Conservation (phyloP, 2,888 invertebrate species). For the Anodontia alba region DNA sequence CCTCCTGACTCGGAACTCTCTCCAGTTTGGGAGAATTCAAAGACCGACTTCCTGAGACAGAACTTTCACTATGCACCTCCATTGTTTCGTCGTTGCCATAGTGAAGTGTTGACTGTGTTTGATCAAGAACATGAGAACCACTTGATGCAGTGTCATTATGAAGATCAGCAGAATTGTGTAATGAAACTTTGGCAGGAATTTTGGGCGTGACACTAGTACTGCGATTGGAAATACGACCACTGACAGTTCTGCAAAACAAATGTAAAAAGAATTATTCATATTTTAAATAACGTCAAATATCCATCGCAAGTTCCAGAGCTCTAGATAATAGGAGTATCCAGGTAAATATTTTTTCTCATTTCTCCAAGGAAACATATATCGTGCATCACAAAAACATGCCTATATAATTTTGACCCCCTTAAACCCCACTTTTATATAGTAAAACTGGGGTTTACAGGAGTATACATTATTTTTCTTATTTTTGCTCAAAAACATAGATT, state of each 20-base stretch:
- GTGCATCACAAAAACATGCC: no score
- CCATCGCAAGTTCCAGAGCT: no score
- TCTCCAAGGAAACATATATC: no score
- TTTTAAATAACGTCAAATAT: not conserved
- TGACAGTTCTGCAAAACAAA: constrained; percentile 78
- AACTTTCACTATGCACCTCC: constrained; percentile 80
- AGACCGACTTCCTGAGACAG: constrained; percentile 80
- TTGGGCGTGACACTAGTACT: constrained; percentile 84
- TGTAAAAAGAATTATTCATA: no score
- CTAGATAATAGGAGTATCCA: no score
- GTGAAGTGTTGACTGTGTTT: constrained; percentile 42
- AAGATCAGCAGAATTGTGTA: constrained; percentile 81
- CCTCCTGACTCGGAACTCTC: constrained; percentile 55
- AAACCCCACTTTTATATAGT: no score
- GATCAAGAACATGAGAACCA: constrained; percentile 82
- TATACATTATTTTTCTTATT: no score
- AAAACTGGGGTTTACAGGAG: no score
- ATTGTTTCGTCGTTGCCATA: constrained; percentile 73
- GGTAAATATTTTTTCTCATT: no score
- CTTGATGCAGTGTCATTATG: constrained; percentile 82
- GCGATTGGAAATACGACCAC: constrained; percentile 83
- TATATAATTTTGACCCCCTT: no score
- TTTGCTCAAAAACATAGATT: no score
- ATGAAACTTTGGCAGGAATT: constrained; percentile 78
- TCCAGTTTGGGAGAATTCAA: constrained; percentile 80